A percentile compares a stretch with the other conserved stretches of the same genome.
Evolutionary conservation across 2,888 invertebrate genomes (phyloP).

Genomic region (Melikaiella ostensackeni): DNA sequence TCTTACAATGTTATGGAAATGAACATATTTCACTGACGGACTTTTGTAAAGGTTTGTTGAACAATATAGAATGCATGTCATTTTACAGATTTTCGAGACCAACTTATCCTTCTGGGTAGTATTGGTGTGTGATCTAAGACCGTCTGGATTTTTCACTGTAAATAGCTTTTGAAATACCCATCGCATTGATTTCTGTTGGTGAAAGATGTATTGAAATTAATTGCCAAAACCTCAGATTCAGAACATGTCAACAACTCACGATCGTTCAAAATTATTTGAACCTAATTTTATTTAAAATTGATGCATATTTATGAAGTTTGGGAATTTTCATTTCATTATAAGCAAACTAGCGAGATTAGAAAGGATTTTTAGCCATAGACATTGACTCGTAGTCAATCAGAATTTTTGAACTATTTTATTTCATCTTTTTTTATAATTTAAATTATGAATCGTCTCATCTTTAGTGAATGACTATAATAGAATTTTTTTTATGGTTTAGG

Average conservation of each 20-base stretch:
- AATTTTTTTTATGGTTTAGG: slow-evolving; percentile 3
- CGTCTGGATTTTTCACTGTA: background rate
- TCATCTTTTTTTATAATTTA: too few relatives aligned
- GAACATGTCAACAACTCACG: background rate
- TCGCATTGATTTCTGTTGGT: background rate
- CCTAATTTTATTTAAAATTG: background rate
- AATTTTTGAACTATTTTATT: too few relatives aligned
- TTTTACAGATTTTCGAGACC: background rate
- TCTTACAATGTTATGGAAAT: too few relatives aligned
- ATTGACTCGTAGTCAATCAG: too few relatives aligned
- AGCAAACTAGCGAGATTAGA: too few relatives aligned
- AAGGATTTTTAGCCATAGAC: too few relatives aligned
- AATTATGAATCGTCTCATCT: background rate
- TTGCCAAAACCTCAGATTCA: background rate
- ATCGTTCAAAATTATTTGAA: background rate
- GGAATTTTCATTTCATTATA: too few relatives aligned
- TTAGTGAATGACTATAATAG: background rate
- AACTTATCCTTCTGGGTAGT: background rate
- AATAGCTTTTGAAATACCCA: background rate
- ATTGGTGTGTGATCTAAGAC: background rate
- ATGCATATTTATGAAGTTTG: too few relatives aligned
- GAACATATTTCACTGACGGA: background rate
- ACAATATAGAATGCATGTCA: background rate
- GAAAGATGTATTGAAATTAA: background rate
- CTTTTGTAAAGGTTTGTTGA: background rate